Conservation (phyloP, 2,113 vertebrate genomes). For the Ceyx margarethae region DNA sequence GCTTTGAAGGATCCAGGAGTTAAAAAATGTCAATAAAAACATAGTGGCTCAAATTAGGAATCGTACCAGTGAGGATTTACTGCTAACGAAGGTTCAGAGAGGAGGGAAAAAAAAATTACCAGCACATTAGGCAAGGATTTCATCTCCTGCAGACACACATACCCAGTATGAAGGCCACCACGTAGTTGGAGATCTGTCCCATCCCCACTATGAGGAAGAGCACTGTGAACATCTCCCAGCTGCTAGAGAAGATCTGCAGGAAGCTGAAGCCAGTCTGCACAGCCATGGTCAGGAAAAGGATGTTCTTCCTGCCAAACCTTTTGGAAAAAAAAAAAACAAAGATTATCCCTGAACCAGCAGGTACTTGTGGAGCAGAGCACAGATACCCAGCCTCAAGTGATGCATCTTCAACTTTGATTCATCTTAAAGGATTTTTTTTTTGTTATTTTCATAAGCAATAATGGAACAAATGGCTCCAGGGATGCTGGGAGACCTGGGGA, state of each 20-base stretch:
- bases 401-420: not conserved
- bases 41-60: not conserved
- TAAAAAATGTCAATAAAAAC: not conserved
- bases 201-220: constrained; percentile 84
- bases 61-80: not conserved
- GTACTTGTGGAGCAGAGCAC: not conserved
- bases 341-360: not conserved
- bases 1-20: not conserved
- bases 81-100: not conserved
- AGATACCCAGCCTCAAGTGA: not conserved
- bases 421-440: not conserved
- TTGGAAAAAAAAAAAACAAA: not conserved
- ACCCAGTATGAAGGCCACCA: constrained; percentile 93
- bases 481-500: too few species aligned
- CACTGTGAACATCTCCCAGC: constrained; percentile 86
- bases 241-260: constrained; percentile 84
- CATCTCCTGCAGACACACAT: not conserved
- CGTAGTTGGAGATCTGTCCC: constrained; percentile 88
- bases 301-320: constrained; percentile 89
- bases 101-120: not conserved
- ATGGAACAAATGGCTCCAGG: too few species aligned
- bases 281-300: constrained; percentile 83
- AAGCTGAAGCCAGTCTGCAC: constrained; percentile 84
- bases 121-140: not conserved
- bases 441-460: not conserved